phyloP scores from a whole-genome alignment of 2,113 vertebrate species.

The Xerus inauris region DNA sequence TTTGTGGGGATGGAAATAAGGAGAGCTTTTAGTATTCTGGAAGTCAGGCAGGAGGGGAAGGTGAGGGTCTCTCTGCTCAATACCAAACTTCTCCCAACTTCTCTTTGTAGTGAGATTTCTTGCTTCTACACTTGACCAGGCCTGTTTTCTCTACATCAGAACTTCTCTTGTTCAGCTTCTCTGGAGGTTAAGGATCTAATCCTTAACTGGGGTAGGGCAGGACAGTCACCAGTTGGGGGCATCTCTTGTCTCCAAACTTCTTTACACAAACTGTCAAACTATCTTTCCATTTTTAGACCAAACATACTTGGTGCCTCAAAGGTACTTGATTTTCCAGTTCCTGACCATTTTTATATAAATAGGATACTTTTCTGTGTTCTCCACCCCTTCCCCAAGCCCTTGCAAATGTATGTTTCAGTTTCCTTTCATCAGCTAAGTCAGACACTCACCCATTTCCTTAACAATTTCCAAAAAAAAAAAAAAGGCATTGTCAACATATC shows the following conservation, averaged over 20 bases:
- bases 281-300: background rate
- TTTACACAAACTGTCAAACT: background rate
- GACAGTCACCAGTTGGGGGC: background rate
- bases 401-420: background rate
- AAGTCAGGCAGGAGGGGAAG: background rate
- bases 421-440: background rate
- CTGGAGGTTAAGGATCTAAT: background rate
- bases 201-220: background rate
- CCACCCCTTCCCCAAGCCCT: background rate
- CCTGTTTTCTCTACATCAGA: background rate
- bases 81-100: background rate
- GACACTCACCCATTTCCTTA: background rate
- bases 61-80: background rate
- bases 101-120: background rate
- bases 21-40: background rate
- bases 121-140: background rate
- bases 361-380: background rate
- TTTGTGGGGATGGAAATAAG: background rate
- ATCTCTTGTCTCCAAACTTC: background rate
- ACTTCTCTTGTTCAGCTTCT: background rate
- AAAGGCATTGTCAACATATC: background rate
- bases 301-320: background rate
- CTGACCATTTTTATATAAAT: background rate
- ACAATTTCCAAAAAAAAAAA: background rate
- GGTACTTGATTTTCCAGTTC: background rate